Percentiles rank a stretch among this genome's conserved stretches.
Conservation (phyloP, 2,888 invertebrate species). For the Cheilosia urbana region DNA sequence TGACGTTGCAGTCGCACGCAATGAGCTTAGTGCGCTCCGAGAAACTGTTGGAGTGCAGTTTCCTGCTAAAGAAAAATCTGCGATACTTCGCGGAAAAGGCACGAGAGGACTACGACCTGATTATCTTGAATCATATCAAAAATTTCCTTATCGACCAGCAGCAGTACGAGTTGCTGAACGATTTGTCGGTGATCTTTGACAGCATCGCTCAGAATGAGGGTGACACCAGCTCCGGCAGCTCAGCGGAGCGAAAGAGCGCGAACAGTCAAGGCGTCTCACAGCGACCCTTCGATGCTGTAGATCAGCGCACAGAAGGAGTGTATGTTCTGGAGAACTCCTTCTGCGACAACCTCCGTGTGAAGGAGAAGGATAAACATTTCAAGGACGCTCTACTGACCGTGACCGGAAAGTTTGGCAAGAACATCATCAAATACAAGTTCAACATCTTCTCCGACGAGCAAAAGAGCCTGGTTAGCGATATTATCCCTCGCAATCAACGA, state of each 20-base stretch:
- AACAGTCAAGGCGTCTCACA: constrained; percentile 55
- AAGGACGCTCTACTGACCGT: constrained; percentile 83
- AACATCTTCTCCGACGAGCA: constrained; percentile 83
- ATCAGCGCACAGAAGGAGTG: constrained; percentile 78
- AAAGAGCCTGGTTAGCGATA: constrained; percentile 81
- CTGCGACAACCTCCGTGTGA: constrained; percentile 82
- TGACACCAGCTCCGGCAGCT: constrained; percentile 82
- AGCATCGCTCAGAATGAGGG: constrained; percentile 82
- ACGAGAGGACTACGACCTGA: constrained; percentile 82
- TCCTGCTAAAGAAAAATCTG: constrained; percentile 81
- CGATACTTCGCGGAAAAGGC: constrained; percentile 84
- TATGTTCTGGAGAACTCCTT: constrained; percentile 83
- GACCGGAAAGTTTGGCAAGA: constrained; percentile 83
- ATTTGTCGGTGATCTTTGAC: constrained; percentile 83
- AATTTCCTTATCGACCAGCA: constrained; percentile 81
- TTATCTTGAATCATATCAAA: constrained; percentile 81
- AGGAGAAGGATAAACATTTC: constrained; percentile 79
- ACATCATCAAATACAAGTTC: constrained; percentile 83
- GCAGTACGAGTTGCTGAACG: constrained; percentile 82
- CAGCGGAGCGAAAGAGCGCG: constrained; percentile 76
- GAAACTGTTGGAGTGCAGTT: constrained; percentile 81
- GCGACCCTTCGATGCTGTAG: constrained; percentile 52
- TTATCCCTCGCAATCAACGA: constrained; percentile 82
- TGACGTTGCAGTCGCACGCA: constrained; percentile 80
- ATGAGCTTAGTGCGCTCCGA: constrained; percentile 80